Evolutionary conservation across 2,888 invertebrate genomes (phyloP), one percentile per base, ranked within the genome.

Genomic region (Heliconius cydno): DNA sequence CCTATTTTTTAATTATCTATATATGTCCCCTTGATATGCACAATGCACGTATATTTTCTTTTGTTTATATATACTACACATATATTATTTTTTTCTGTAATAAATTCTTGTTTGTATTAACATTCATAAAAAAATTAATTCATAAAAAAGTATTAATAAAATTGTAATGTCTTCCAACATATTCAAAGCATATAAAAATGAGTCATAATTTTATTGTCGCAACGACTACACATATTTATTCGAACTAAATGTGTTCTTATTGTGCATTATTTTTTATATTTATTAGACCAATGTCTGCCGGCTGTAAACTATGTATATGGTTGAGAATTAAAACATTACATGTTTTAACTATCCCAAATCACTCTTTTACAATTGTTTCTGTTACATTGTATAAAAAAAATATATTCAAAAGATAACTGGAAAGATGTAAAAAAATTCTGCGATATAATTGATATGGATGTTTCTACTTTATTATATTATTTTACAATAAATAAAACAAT

Each of bases 1-100:
- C 90, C 90, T 89, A 82, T 28, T 65, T 75, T 75, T 22, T 41
- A 65, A 63, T 65, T 63, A 65, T 25, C 60, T 65, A 41, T 28
- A 25, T 41, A 75, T 41, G n/a, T 25, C 38, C 15, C 38, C 10
- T 41, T 68, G 22, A 67, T 67, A n/a, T 13, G 6, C 68, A n/a
- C 22, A 30, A n/a, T 34, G 22, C 10, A 68, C 7, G 5, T 34
- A 41, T 38, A 41, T 13, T n/a, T 22, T 41, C 38, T 12, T 34
- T 52, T 22, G 9, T 57, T 34, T 3, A 72, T 30, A 10, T 38
- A 38, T 10, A 38, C 10, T 38, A 38, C 10, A 38, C 1, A 38
- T 10, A 13, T 34, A 46, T 71, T 22, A 6, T 30, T 10, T 22
- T 12, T 30, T 72, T n/a, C 9, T 60, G n/a, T 10, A 19, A 71